Conservation (phyloP, 2,888 invertebrate genomes). For the Habroteleia sp. region DNA sequence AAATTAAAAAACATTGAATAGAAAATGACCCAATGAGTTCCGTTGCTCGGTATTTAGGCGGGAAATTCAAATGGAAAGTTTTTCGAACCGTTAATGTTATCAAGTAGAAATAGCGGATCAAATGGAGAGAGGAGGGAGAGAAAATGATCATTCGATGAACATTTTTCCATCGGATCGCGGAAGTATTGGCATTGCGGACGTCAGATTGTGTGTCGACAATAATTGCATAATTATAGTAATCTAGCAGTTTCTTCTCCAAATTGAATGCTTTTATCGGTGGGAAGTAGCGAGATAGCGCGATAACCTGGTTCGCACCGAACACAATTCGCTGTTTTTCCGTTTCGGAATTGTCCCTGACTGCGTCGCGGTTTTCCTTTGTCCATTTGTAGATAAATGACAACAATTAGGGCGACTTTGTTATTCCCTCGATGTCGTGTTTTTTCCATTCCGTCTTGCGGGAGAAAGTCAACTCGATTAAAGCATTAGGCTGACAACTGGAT, state of each 20-base stretch:
- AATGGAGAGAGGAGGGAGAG: no score
- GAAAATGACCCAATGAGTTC: no score
- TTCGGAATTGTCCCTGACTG: conserved; percentile 29
- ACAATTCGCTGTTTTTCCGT: conserved; percentile 47
- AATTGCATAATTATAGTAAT: conserved; percentile 54
- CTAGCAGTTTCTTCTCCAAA: conserved; percentile 35
- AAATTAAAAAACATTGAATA: no score
- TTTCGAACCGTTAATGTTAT: neutral
- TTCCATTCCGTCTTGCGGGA: conserved; percentile 4
- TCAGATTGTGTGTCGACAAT: conserved; percentile 24
- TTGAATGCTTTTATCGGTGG: conserved; percentile 41
- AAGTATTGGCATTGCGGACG: conserved; percentile 16
- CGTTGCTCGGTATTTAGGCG: neutral
- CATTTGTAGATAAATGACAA: conserved; percentile 44
- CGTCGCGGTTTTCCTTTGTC: conserved; percentile 43
- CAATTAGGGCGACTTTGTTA: conserved; percentile 49
- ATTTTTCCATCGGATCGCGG: conserved; percentile 1
- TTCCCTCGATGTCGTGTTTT: conserved; percentile 18
- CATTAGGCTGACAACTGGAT: conserved; percentile 16
- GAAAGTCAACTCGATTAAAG: conserved; percentile 47
- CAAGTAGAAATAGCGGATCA: conserved; percentile 9
- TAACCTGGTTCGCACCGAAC: conserved; percentile 51
- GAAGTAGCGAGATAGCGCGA: conserved; percentile 39
- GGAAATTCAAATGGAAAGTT: conserved; percentile 15
- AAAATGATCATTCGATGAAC: conserved; percentile 8